A percentile compares a stretch with the other conserved stretches of the same genome.
phyloP scores from a whole-genome alignment of 1,140 invertebrate species.

The Bacillus rossius region DNA sequence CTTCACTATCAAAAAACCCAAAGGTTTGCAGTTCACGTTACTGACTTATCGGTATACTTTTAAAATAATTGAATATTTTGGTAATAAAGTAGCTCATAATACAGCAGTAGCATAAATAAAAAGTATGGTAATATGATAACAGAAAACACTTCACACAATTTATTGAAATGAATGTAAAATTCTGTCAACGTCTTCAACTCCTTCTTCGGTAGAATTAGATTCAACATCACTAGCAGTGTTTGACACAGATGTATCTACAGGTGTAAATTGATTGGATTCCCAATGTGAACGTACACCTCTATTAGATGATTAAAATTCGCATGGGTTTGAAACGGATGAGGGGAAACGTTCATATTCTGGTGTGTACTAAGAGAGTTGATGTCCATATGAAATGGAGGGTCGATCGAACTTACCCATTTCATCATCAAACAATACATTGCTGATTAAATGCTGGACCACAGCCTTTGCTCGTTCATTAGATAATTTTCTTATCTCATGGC shows the following conservation, averaged over 20 bases:
- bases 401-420: slow-evolving; percentile 6
- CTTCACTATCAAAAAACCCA: too few relatives aligned
- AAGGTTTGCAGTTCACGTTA: too few relatives aligned
- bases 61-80: too few relatives aligned
- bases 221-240: neutral
- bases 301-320: neutral
- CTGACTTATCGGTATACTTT: too few relatives aligned
- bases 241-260: neutral
- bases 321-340: neutral
- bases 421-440: neutral
- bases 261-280: neutral
- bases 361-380: neutral
- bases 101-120: too few relatives aligned
- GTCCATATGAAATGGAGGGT: neutral
- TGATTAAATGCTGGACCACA: neutral
- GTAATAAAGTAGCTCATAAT: too few relatives aligned
- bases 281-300: neutral
- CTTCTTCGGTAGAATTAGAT: neutral
- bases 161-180: too few relatives aligned
- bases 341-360: neutral
- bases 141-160: too few relatives aligned
- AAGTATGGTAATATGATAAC: too few relatives aligned
- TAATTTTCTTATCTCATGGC: slow-evolving; percentile 1
- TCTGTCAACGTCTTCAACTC: too few relatives aligned
- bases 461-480: neutral